These are phyloP conservation scores for Ptilorrhoa leucosticta DNA, from an alignment of 2,113 vertebrate genomes.

Conservation along the genomic window DNA sequence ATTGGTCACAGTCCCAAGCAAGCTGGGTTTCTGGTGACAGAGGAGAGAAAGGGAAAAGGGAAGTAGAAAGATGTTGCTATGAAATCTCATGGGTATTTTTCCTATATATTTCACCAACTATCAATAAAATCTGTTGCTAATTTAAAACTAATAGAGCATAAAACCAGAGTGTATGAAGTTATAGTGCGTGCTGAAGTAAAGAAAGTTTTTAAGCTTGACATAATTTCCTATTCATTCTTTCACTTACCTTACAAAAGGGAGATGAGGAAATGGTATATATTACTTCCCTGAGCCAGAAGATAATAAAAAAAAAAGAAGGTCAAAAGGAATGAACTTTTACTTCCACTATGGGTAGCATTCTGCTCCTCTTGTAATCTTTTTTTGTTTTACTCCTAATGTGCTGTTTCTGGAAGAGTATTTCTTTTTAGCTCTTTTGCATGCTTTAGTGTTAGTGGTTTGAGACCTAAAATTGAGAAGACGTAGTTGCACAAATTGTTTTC, in stretches of 20 bases:
- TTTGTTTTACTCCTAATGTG: neutral
- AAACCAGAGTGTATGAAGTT: neutral
- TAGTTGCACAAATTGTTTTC: neutral
- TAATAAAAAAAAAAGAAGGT: neutral
- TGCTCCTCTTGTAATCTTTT: neutral
- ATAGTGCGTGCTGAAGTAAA: neutral
- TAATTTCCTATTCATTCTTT: conserved; percentile 14
- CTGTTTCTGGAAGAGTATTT: neutral
- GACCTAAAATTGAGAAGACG: rapidly evolving
- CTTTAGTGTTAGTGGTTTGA: neutral
- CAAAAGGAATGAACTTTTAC: neutral
- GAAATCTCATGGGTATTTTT: neutral
- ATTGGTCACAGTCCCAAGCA: neutral
- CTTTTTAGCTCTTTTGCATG: neutral
- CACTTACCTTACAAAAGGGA: neutral
- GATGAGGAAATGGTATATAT: neutral
- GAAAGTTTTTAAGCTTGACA: conserved; percentile 13
- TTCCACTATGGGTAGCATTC: neutral
- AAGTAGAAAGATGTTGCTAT: neutral
- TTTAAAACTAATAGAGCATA: conserved; percentile 6
- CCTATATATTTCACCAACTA: neutral
- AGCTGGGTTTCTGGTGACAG: neutral
- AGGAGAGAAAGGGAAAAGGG: neutral
- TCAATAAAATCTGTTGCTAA: neutral
- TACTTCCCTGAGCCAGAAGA: neutral